phyloP scores from a whole-genome alignment of 2,888 invertebrate genomes.

The Lithosia quadra region DNA sequence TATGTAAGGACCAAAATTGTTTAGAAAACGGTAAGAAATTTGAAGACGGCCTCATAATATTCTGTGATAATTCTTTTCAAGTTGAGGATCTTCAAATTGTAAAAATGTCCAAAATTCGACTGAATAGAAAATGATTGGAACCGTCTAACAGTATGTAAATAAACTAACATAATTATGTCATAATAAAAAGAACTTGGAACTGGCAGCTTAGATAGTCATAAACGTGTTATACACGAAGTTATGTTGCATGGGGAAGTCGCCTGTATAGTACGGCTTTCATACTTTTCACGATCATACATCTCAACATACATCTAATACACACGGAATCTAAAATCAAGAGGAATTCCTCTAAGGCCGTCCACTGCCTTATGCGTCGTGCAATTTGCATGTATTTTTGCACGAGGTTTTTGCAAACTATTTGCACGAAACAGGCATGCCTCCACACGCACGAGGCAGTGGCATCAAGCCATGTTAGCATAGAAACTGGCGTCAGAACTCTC shows the following conservation, averaged over 20 bases:
- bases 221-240: not conserved
- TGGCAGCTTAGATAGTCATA: constrained; percentile 31
- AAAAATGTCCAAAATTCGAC: constrained; percentile 47
- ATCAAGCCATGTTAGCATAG: too few species aligned
- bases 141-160: constrained; percentile 59
- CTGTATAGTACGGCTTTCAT: not conserved
- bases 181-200: constrained; percentile 30
- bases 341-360: not conserved
- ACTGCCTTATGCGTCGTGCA: not conserved
- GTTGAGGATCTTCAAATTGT: constrained; percentile 83
- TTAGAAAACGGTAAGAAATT: constrained; percentile 57
- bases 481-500: too few species aligned
- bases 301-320: not conserved
- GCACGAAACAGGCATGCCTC: too few species aligned
- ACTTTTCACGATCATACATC: constrained; percentile 3
- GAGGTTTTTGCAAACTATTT: not conserved
- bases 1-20: constrained; percentile 48
- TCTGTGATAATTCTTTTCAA: constrained; percentile 86
- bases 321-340: not conserved
- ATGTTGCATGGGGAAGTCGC: not conserved
- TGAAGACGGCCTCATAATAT: constrained; percentile 83
- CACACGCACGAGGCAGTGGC: too few species aligned
- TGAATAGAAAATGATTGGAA: constrained; percentile 58
- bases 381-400: not conserved
- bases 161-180: constrained; percentile 49